phyloP scores from a whole-genome alignment of 2,113 vertebrate species.

The Cricetomys ansorgei region DNA sequence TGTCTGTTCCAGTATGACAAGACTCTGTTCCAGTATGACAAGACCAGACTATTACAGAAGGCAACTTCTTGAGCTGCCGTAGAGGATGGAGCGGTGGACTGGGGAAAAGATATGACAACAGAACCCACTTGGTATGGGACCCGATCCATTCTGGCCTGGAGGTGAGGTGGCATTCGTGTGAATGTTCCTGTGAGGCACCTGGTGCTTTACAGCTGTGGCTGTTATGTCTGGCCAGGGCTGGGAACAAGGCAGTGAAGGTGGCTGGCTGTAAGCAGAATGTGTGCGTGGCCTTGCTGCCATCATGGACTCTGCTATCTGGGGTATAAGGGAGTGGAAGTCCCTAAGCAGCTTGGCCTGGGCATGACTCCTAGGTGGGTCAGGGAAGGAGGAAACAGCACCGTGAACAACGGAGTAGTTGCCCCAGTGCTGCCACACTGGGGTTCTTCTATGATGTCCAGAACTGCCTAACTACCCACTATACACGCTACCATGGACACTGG shows the following conservation, averaged over 20 bases:
- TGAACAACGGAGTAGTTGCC: not conserved
- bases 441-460: constrained; percentile 28
- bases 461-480: not conserved
- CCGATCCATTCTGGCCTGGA: not conserved
- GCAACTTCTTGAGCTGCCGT: not conserved
- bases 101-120: not conserved
- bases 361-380: not conserved
- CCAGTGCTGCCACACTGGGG: not conserved
- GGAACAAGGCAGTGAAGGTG: not conserved
- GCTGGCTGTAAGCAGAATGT: not conserved
- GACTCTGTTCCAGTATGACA: too few species aligned
- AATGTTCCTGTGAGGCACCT: not conserved
- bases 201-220: not conserved
- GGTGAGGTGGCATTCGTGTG: not conserved
- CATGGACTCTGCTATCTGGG: not conserved
- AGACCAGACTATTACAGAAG: not conserved
- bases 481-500: too few species aligned
- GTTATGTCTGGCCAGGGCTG: not conserved
- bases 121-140: not conserved
- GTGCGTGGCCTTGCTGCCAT: not conserved
- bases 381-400: not conserved
- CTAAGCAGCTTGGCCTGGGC: not conserved
- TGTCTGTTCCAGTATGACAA: not conserved
- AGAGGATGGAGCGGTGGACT: not conserved
- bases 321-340: not conserved